Conservation (phyloP, 1,140 invertebrate genomes). For the Cotesia chilonis region DNA sequence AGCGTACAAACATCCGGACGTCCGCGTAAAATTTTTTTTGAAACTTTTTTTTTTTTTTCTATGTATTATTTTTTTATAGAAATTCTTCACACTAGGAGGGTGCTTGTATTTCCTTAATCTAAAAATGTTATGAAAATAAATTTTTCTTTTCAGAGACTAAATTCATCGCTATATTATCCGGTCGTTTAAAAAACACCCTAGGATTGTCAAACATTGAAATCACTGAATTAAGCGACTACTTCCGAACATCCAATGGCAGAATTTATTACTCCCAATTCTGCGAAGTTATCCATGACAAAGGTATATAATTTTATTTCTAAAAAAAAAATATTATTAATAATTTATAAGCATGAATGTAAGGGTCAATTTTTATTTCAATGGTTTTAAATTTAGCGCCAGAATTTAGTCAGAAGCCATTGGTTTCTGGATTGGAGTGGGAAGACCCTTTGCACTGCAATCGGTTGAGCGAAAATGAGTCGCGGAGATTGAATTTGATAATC, state of each 20-base stretch:
- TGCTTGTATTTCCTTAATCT: too few species aligned
- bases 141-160: constrained; percentile 68
- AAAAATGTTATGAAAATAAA: not conserved
- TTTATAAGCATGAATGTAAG: too few species aligned
- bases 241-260: constrained; percentile 76
- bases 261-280: constrained; percentile 77
- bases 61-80: too few species aligned
- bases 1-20: too few species aligned
- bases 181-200: constrained; percentile 69
- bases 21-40: too few species aligned
- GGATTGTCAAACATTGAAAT: constrained; percentile 76
- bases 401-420: constrained; percentile 63
- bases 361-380: not conserved
- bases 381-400: constrained; percentile 58
- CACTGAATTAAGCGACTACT: constrained; percentile 75
- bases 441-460: constrained; percentile 70
- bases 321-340: too few species aligned
- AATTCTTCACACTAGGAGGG: too few species aligned
- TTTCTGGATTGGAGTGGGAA: constrained; percentile 71
- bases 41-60: too few species aligned
- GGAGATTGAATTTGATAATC: constrained; percentile 71
- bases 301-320: constrained; percentile 47
- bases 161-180: constrained; percentile 74
- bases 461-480: constrained; percentile 70
- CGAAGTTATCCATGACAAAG: constrained; percentile 71